Evolutionary conservation across 2,888 invertebrate genomes (phyloP), one percentile per base, ranked within the genome.

Genomic region (Caenorhabditis zanzibari): DNA sequence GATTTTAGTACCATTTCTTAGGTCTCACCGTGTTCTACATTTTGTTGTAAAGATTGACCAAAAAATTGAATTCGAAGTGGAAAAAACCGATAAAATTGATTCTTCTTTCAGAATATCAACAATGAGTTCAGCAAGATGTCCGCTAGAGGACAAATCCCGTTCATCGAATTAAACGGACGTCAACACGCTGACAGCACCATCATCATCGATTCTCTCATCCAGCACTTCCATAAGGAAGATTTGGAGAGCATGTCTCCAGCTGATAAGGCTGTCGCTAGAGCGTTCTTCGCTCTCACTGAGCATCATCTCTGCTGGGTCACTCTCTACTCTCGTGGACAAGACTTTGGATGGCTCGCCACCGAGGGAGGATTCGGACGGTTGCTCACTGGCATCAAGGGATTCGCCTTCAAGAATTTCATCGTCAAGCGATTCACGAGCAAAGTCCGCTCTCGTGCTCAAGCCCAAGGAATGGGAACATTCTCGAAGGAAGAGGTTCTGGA

Each of bases 81-180:
- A n/a, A n/a, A n/a, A n/a, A n/a, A n/a, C n/a, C n/a, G n/a, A n/a
- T n/a, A 32, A 7, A 7, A 32, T 32, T 7, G 32, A 32, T 32
- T 32, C 7, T 32, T 32, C 3, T 64, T 58, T 54, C 74, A 91
- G 91, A 90, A 90, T 66, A 86, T 91, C 74, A 84, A 74, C 81
- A 91, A 90, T 71, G 88, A 91, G 44, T 89, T 91, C 87, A 85
- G 71, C 28, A 87, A 86, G 69, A 84, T 52, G 54, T 91, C 91
- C 0, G 24, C 81, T 63, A 89, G 88, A 41, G 90, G 90, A 7
- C 91, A 91, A 93, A 94, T 97, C 91, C 98, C 97, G 44, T 98
- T 97, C 94, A 95, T 98, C 89, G 97, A 97, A 93, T 93, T 97
- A 84, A 97, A 98, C 93, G 97, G 97, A 56, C 96, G 96, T 92